Conservation (phyloP, 2,797 vertebrate genomes). For the Myiothlypis chrysogaster region DNA sequence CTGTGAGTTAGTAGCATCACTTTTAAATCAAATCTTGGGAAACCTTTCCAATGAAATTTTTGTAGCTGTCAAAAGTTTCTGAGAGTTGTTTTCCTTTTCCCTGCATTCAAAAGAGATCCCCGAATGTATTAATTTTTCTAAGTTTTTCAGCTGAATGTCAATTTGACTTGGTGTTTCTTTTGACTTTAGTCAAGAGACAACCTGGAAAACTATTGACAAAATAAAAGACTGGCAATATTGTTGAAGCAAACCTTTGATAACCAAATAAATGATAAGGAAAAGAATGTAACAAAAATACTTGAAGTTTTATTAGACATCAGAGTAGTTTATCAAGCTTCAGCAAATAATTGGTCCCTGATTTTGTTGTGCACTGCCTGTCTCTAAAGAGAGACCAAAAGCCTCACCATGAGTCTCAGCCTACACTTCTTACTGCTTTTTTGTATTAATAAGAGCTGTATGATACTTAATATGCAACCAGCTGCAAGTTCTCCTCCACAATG, state of each 20-base stretch:
- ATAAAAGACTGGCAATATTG: neutral
- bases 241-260: neutral
- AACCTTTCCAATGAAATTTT: neutral
- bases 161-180: neutral
- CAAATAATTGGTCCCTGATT: neutral
- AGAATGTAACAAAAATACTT: neutral
- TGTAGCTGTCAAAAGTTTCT: neutral
- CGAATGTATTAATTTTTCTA: neutral
- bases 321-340: neutral
- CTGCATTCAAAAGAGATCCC: neutral
- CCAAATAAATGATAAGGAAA: neutral
- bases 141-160: neutral
- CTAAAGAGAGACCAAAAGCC: neutral
- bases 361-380: neutral
- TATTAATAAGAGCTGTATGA: neutral
- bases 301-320: neutral
- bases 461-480: neutral
- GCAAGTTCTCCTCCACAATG: neutral
- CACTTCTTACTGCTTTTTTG: neutral
- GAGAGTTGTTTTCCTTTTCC: neutral
- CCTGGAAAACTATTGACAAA: neutral
- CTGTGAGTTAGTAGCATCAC: neutral
- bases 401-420: neutral
- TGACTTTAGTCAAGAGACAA: neutral
- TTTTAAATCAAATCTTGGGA: neutral